These are phyloP conservation scores for Solenopsis invicta DNA, from an alignment of 1,140 invertebrate genomes.

Conservation along the genomic window DNA sequence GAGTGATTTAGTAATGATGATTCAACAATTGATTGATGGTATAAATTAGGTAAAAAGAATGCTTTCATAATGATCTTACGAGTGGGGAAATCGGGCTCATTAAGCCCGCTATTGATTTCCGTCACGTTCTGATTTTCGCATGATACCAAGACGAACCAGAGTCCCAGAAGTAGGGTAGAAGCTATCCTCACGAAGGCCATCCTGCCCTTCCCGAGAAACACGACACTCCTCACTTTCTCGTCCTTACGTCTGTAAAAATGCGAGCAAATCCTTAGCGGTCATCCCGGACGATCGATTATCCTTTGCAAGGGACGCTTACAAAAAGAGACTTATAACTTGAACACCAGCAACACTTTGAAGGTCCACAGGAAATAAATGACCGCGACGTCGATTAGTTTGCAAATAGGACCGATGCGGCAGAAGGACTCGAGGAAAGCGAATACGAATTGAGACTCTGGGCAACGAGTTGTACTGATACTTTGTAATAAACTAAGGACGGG, in stretches of 20 bases:
- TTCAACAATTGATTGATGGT: not conserved
- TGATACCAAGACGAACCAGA: constrained; percentile 40
- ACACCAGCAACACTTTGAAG: not conserved
- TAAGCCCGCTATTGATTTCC: constrained; percentile 71
- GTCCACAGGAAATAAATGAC: not conserved
- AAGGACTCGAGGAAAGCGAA: not conserved
- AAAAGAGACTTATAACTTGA: not conserved
- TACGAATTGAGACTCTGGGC: not conserved
- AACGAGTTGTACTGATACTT: constrained; percentile 56
- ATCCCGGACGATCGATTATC: not conserved
- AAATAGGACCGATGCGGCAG: too few species aligned
- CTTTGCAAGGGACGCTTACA: not conserved
- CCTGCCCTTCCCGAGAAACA: constrained; percentile 14
- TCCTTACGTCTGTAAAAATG: constrained; percentile 47
- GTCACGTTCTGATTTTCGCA: constrained; percentile 61
- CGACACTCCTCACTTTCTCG: constrained; percentile 45
- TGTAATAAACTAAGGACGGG: constrained; percentile 81
- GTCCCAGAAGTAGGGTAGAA: constrained; percentile 28
- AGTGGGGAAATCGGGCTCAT: constrained; percentile 83
- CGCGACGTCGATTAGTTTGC: not conserved
- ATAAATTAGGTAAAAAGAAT: not conserved
- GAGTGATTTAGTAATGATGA: not conserved
- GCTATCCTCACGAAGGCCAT: constrained; percentile 22
- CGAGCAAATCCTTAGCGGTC: constrained; percentile 33
- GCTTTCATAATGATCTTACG: constrained; percentile 80